Base-by-base conservation (phyloP, 2,113 vertebrate genomes). In the Corythornis vintsioides region DNA sequence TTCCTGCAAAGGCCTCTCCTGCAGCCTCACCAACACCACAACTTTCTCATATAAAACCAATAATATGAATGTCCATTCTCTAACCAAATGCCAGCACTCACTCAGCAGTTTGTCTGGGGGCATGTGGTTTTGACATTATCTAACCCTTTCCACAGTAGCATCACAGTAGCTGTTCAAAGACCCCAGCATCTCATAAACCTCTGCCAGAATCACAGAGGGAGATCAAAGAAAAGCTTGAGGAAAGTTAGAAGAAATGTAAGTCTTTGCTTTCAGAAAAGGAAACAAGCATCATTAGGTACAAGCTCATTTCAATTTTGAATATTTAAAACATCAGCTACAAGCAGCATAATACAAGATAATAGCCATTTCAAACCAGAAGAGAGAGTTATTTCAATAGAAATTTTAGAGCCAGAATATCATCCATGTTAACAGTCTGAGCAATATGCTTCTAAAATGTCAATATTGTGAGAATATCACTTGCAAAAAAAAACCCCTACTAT, bases 121-220 rank as follows among this genome's bases (percentile, higher is more conserved):
- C 17, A 6, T 6, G 11, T 0, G 0, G 18, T 65, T 85, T 65
- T 70, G 18, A 35, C 4, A 2, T 47, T 83, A 70, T 33, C 21
- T 24, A 61, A 22, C 42, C 7, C n/a, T 73, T 83, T 42, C 40
- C 40, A 66, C 9, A 42, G 31, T 50, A 80, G 14, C 26, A 57
- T 47, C 42, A 22, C 45, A 53, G 17, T 9, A 90, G n/a, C 14
- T 61, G 20, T 50, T 20, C 6, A 53, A 71, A 83, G 38, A 31
- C 5, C 3, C 16, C 2, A 3, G 17, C 7, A 20, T 52, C 31
- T 71, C 60, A 66, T 22, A 74, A 50, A 38, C 15, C 7, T 60
- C 66, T 65, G 28, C 22, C 52, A 86, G 77, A 91, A 86, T 20
- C 72, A 59, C 42, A 38, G 14, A 17, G 84, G 25, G 7, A 64